Base-by-base conservation (phyloP, 2,113 vertebrate genomes). In the Furnarius figulus region DNA sequence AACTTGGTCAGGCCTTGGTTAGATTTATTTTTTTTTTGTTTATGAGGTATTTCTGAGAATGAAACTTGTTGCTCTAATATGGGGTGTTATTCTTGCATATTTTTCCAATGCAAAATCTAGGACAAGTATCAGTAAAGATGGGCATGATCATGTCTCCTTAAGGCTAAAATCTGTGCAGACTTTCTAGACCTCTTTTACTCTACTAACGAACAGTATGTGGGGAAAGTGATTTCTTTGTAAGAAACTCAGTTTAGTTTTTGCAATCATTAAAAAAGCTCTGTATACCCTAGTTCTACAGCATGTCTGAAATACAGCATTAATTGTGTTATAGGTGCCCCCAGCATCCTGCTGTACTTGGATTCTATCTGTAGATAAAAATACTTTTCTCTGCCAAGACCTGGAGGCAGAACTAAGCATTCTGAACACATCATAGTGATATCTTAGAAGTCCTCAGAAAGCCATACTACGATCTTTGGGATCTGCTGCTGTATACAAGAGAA, bases 371-470 rank as follows among this genome's bases (percentile, higher is more conserved):
- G 68, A 47, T 89, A 33, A 89, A 66, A 53, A 21, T 3, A 12
- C n/a, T 39, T 72, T 63, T 72, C n/a, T 68, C 35, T 85, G 70
- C 74, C 49, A 72, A 72, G 74, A 63, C 31, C 49, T 52, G 49
- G 58, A 68, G 70, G 49, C 59, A 80, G 53, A 42, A 53, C 59
- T 59, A 20, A 65, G 35, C 0, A 2, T 90, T 87, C 78, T 46
- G 31, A 58, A 27, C 42, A 27, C 16, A 4, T 72, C 3, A 0
- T 33, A 18, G 22, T 30, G 47, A 33, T 47, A 10, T 0, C 5
- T 63, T 46, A 35, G 49, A 77, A 87, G 49, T 65, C 39, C 28
- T 63, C 6, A 2, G 7, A 71, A 77, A 74, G 73, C n/a, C 18
- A 9, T 28, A 5, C 10, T 15, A 15, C n/a, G 14, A 37, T 71